Evolutionary conservation across 2,888 invertebrate species (phyloP).

Genomic region (Harpalus rubripes): DNA sequence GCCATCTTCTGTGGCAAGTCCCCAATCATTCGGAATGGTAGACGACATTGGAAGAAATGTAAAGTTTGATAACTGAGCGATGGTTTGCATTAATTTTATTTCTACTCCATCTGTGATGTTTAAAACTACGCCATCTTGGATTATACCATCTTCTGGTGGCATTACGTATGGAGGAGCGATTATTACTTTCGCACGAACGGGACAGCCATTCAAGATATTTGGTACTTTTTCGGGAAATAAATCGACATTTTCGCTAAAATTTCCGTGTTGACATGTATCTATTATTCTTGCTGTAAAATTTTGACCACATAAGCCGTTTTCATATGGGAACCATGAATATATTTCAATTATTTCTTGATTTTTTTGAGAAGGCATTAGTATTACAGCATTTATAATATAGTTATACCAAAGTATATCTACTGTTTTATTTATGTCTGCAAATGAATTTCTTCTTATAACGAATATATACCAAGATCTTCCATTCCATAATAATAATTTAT

Average conservation of each 20-base stretch:
- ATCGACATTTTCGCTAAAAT: conserved; percentile 60
- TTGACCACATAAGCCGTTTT: conserved; percentile 71
- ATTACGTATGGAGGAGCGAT: conserved; percentile 74
- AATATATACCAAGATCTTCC: conserved; percentile 54
- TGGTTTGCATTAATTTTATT: conserved; percentile 70
- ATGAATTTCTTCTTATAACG: conserved; percentile 47
- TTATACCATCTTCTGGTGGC: conserved; percentile 69
- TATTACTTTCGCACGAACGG: conserved; percentile 72
- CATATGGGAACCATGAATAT: conserved; percentile 72
- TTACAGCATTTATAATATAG: conserved; percentile 57
- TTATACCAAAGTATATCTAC: conserved; percentile 53
- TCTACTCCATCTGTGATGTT: conserved; percentile 71
- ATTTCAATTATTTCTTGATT: conserved; percentile 68
- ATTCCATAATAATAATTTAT: conserved; percentile 59
- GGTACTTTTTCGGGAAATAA: conserved; percentile 73
- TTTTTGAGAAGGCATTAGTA: conserved; percentile 49
- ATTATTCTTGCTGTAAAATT: conserved; percentile 66
- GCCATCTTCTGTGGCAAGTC: conserved; percentile 71
- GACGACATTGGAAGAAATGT: conserved; percentile 70
- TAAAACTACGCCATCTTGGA: conserved; percentile 63
- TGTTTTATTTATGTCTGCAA: conserved; percentile 11
- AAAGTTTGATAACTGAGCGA: conserved; percentile 72
- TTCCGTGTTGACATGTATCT: conserved; percentile 68
- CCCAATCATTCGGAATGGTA: conserved; percentile 70
- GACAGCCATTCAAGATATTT: conserved; percentile 72